These are phyloP conservation scores for Columba guinea DNA, from an alignment of 2,797 vertebrate genomes.

Conservation along the genomic window DNA sequence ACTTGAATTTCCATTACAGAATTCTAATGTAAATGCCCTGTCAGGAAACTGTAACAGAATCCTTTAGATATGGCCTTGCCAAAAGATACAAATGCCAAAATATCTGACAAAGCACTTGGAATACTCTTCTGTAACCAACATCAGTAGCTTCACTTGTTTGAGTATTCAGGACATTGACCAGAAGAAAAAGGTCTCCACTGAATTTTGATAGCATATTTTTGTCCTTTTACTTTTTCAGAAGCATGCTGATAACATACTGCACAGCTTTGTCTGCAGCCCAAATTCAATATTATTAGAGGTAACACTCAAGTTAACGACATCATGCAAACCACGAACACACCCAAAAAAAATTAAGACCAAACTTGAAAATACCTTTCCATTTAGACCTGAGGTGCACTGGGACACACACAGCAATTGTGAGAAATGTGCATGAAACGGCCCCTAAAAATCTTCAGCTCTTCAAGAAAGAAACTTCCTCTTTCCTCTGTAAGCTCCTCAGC, in stretches of 20 bases:
- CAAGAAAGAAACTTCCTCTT: not conserved
- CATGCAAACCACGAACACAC: not conserved
- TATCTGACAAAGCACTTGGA: not conserved
- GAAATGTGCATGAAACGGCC: not conserved
- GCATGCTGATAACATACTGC: not conserved
- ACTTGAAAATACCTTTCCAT: not conserved
- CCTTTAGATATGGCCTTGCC: not conserved
- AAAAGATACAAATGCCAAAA: not conserved
- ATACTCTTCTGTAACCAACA: not conserved
- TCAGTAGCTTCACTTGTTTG: not conserved
- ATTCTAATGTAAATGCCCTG: not conserved
- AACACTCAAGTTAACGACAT: not conserved
- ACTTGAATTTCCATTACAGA: slow-evolving; percentile 7
- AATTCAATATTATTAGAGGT: not conserved
- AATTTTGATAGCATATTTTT: not conserved
- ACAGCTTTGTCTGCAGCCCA: not conserved
- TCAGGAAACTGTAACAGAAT: not conserved
- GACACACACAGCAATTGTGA: not conserved
- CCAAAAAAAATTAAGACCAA: not conserved
- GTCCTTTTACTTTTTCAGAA: not conserved
- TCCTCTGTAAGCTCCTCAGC: not conserved
- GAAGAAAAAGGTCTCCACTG: not conserved
- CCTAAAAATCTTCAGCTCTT: not conserved
- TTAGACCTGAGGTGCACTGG: not conserved
- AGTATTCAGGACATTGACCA: not conserved